Evolutionary conservation across 2,888 invertebrate species (phyloP).

Genomic region (Micropterix aruncella): DNA sequence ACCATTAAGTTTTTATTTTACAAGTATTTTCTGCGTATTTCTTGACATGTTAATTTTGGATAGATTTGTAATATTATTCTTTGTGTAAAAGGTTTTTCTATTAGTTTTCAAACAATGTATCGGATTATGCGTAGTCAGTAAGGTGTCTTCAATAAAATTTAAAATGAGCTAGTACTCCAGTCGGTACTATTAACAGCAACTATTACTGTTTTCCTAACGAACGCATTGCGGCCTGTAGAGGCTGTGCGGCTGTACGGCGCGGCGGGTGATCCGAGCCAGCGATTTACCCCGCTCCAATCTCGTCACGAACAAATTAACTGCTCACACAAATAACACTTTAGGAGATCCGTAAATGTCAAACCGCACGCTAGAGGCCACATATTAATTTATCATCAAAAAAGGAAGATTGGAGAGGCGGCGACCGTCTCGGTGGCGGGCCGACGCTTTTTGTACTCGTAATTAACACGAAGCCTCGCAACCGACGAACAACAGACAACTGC

Average conservation of each 20-base stretch:
- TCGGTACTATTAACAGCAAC: too few species aligned
- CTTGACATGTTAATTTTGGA: too few species aligned
- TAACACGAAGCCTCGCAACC: not conserved
- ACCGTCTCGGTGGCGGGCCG: not conserved
- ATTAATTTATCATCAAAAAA: conserved; percentile 1
- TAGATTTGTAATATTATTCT: too few species aligned
- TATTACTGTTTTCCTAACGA: too few species aligned
- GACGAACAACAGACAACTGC: not conserved
- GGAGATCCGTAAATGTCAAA: conserved; percentile 1
- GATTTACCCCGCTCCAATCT: not conserved
- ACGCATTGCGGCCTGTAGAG: not conserved
- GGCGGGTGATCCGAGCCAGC: not conserved
- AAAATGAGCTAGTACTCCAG: too few species aligned
- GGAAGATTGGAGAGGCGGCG: not conserved
- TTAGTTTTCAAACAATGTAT: too few species aligned
- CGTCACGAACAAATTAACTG: not conserved
- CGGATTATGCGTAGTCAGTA: too few species aligned
- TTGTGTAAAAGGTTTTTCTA: too few species aligned
- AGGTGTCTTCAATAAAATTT: too few species aligned
- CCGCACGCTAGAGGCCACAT: conserved; percentile 1
- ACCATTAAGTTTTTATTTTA: too few species aligned
- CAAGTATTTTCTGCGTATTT: too few species aligned
- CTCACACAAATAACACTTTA: conserved; percentile 1
- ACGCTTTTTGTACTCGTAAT: not conserved
- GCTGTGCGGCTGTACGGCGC: not conserved